A percentile compares a stretch with the other conserved stretches of the same genome.
These are phyloP conservation scores for Calidris pygmaea DNA, from an alignment of 2,113 vertebrate genomes.

Conservation along the genomic window DNA sequence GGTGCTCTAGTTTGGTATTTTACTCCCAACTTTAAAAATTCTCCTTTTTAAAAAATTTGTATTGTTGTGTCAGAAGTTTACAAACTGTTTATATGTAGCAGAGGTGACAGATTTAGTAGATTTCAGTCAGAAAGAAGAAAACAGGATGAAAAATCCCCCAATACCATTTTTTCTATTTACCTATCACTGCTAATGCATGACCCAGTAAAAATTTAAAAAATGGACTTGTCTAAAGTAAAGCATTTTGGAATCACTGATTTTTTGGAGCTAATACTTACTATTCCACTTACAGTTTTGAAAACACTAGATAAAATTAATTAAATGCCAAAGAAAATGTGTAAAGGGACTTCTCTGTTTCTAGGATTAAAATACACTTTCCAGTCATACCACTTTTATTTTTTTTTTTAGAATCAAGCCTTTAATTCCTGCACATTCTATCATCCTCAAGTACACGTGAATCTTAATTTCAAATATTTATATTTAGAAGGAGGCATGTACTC, in stretches of 20 bases:
- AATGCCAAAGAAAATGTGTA: neutral
- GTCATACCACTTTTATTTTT: neutral
- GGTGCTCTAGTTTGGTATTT: neutral
- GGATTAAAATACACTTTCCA: neutral
- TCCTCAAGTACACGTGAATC: neutral
- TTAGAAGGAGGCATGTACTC: constrained; percentile 6
- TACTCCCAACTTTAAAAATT: neutral
- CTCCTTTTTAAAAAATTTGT: accelerated
- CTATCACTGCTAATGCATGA: neutral
- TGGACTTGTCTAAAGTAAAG: neutral
- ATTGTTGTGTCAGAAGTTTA: neutral
- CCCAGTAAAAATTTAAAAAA: neutral
- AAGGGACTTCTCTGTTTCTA: neutral
- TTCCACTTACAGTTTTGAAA: neutral
- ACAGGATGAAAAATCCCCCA: neutral
- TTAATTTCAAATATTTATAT: constrained; percentile 39
- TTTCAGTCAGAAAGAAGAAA: neutral
- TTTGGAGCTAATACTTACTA: neutral
- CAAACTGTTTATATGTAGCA: neutral
- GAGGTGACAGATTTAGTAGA: neutral
- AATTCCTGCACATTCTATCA: constrained; percentile 15
- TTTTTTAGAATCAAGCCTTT: neutral
- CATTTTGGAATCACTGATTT: neutral
- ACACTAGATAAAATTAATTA: neutral
- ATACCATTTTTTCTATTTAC: neutral